Base-by-base conservation (phyloP, 1,140 invertebrate genomes). In the Conus betulinus region DNA sequence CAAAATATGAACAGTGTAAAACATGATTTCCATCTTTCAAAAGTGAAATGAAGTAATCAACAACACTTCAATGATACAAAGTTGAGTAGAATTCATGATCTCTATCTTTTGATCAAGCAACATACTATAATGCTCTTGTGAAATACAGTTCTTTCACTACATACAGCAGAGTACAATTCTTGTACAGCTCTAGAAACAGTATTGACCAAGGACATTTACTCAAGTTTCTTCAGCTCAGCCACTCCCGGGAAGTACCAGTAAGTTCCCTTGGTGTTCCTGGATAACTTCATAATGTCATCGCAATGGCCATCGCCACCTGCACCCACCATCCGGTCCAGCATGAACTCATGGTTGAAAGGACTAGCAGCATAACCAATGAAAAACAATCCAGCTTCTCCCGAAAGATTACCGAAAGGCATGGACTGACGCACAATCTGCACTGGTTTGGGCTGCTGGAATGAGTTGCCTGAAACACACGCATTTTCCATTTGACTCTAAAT, bases 161-260 rank as follows among this genome's bases (percentile, higher is more conserved):
- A 25, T n/a, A 27, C 51, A 27, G 25, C 11, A 13, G 25, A 27
- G 51, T 79, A 5, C 78, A 27, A 13, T 27, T 79, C 11, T 25
- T 15, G 23, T 13, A 79, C 78, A 79, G n/a, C 11, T n/a, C 10
- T 13, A 79, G 11, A 3, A 79, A 79, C 51, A 52, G 10, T 15
- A 60, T 15, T 10, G 17, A 55, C 27, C n/a, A 53, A 51, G 82
- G 53, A 5, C 10, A 27, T 20, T 88, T 92, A 94, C 53, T 88
- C 91, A 60, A 95, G 60, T 53, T 93, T 93, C 79, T 90, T 91
- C 60, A 95, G 88, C 87, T 95, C 93, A 1, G 90, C 85, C 5
- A 57, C 89, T 20, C 94, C 93, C 53, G 94, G 94, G 90, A 95
- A 95, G 84, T 95, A 95, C 94, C 94, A 95, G 90, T 94, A 95